These are phyloP conservation scores for Morelia viridis DNA, from an alignment of 2,797 vertebrate genomes.

Conservation along the genomic window DNA sequence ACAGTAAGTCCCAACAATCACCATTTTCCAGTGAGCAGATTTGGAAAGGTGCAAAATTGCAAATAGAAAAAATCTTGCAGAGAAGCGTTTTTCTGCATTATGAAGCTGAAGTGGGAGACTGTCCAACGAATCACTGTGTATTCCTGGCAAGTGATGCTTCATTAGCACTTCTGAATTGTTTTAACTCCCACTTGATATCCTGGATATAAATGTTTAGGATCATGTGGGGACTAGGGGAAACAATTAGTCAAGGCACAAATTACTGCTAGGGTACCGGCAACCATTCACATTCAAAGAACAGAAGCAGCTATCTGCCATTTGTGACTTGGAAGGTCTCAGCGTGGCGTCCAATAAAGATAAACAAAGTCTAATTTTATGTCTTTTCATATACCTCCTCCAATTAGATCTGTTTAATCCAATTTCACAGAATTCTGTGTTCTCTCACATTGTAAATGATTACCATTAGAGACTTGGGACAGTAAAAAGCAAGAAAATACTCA, in stretches of 20 bases:
- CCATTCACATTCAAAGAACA: conserved; percentile 24
- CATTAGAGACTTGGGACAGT: background rate
- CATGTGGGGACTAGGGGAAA: conserved; percentile 31
- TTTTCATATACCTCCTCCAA: conserved; percentile 5
- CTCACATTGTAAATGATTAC: conserved; percentile 19
- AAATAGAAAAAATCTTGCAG: background rate
- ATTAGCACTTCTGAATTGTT: conserved; percentile 17
- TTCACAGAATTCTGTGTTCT: background rate
- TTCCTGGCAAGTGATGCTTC: conserved; percentile 19
- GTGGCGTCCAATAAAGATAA: conserved; percentile 19
- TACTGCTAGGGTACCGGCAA: conserved; percentile 12
- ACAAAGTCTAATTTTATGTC: conserved; percentile 25
- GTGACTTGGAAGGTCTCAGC: conserved; percentile 17
- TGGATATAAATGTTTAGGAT: conserved; percentile 13
- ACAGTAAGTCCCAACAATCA: background rate
- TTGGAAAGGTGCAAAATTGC: conserved; percentile 10
- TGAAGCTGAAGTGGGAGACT: conserved; percentile 1
- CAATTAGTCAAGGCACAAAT: conserved; percentile 31
- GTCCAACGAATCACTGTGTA: conserved; percentile 18
- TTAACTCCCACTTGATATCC: conserved; percentile 1
- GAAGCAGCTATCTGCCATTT: conserved; percentile 25
- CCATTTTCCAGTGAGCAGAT: background rate
- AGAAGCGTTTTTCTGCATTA: background rate
- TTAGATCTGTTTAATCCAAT: conserved; percentile 7
- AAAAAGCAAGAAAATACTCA: background rate